These are phyloP conservation scores for Agonopterix heracliana DNA, from an alignment of 2,888 invertebrate species.

Conservation along the genomic window DNA sequence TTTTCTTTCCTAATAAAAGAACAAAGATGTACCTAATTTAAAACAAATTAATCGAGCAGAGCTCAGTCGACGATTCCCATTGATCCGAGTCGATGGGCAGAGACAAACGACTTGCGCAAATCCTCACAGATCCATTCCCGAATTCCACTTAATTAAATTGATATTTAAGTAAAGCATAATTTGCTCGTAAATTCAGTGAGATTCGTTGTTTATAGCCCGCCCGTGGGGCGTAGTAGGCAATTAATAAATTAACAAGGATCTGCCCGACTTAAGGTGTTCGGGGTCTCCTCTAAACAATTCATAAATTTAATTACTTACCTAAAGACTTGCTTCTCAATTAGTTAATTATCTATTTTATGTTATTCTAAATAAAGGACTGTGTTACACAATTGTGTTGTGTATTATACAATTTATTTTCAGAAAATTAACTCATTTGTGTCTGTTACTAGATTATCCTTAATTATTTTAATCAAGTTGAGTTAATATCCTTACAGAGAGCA, in stretches of 20 bases:
- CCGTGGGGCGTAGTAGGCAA: slow-evolving; percentile 62
- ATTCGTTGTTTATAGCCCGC: slow-evolving; percentile 70
- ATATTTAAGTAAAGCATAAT: slow-evolving; percentile 76
- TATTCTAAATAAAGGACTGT: too few relatives aligned
- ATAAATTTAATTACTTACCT: slow-evolving; percentile 62
- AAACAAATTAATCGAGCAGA: slow-evolving; percentile 26
- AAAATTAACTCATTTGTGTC: too few relatives aligned
- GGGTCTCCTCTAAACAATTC: slow-evolving; percentile 55
- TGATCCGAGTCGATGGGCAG: slow-evolving; percentile 48
- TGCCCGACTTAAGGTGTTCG: slow-evolving; percentile 62
- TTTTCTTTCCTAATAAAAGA: too few relatives aligned
- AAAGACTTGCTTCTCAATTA: slow-evolving; percentile 18
- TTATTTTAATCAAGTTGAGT: too few relatives aligned
- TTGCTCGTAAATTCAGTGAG: slow-evolving; percentile 74
- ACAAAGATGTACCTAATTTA: too few relatives aligned
- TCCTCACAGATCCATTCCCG: slow-evolving; percentile 52
- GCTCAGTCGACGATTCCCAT: slow-evolving; percentile 15
- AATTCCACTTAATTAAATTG: slow-evolving; percentile 75
- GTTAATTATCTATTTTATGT: slow-evolving; percentile 4
- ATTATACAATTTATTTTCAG: too few relatives aligned
- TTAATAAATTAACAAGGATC: slow-evolving; percentile 73
- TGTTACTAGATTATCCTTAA: too few relatives aligned
- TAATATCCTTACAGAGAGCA: too few relatives aligned
- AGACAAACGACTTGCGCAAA: slow-evolving; percentile 61
- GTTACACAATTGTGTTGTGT: too few relatives aligned